These are phyloP conservation scores for Atta texana DNA, from an alignment of 1,140 invertebrate species.

Conservation along the genomic window DNA sequence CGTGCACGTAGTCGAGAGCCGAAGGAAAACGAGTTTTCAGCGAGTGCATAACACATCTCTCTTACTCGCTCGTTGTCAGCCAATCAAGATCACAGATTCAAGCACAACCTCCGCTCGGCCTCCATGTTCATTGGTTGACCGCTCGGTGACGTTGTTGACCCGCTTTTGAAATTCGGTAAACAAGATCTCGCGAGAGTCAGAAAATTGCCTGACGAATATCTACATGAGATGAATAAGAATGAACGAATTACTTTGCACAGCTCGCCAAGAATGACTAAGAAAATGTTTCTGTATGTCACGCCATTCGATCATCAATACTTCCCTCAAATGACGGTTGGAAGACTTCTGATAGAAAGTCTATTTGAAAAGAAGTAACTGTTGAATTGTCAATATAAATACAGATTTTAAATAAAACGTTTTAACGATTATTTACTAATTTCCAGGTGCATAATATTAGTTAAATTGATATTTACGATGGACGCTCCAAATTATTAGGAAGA, in stretches of 20 bases:
- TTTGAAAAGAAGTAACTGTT: background rate
- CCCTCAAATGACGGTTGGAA: background rate
- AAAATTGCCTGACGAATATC: slow-evolving; percentile 1
- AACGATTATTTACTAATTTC: background rate
- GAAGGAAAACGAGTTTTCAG: slow-evolving; percentile 55
- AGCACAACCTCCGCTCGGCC: slow-evolving; percentile 8
- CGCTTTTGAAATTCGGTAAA: slow-evolving; percentile 49
- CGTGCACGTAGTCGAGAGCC: slow-evolving; percentile 19
- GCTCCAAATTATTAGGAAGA: no score
- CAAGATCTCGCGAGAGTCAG: slow-evolving; percentile 36
- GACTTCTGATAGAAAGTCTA: background rate
- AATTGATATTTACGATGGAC: no score
- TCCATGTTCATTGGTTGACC: slow-evolving; percentile 2
- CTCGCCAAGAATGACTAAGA: background rate
- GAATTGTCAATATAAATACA: background rate
- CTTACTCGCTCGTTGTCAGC: background rate
- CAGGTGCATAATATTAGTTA: no score
- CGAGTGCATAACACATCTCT: background rate
- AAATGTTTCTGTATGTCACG: slow-evolving; percentile 1
- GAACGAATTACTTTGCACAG: background rate
- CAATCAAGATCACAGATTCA: slow-evolving; percentile 18
- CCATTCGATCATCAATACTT: background rate
- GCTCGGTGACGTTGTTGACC: slow-evolving; percentile 40
- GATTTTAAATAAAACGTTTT: background rate
- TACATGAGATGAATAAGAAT: background rate